Evolutionary conservation across 1,140 invertebrate species (phyloP).

Genomic region (Brachystomella parvula): DNA sequence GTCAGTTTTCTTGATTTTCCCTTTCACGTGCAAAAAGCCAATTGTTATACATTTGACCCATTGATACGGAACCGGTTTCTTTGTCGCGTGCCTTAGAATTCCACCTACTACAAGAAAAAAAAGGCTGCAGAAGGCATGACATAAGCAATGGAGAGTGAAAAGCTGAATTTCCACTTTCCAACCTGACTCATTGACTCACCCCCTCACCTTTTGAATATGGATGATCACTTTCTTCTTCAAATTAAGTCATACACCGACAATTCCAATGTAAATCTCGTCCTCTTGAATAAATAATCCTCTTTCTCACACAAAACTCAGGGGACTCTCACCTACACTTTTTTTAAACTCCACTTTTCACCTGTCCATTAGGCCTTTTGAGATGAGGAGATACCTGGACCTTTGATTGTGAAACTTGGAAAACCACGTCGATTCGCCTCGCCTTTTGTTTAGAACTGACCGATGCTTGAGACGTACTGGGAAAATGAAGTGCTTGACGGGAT

Average conservation of each 20-base stretch:
- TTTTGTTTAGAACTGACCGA: not conserved
- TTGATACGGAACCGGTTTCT: constrained; percentile 4
- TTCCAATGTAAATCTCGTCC: not conserved
- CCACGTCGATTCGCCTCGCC: not conserved
- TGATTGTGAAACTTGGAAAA: not conserved
- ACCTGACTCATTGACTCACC: not conserved
- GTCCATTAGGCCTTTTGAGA: not conserved
- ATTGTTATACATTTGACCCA: too few species aligned
- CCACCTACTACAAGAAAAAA: not conserved
- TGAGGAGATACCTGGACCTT: not conserved
- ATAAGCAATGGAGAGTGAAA: not conserved
- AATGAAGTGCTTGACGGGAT: not conserved
- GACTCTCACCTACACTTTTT: not conserved
- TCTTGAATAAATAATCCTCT: not conserved
- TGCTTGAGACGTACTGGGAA: not conserved
- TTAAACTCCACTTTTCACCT: not conserved
- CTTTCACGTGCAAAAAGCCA: too few species aligned
- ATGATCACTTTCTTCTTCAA: not conserved
- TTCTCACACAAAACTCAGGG: not conserved
- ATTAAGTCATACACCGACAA: not conserved
- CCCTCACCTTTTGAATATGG: not conserved
- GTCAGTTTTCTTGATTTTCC: not conserved
- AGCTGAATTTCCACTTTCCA: constrained; percentile 6
- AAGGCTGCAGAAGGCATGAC: not conserved
- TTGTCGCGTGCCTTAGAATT: not conserved